Percentiles rank a stretch among this genome's conserved stretches.
These are phyloP conservation scores for Diplogasteroides magnus DNA, from an alignment of 1,140 invertebrate species.

Conservation along the genomic window DNA sequence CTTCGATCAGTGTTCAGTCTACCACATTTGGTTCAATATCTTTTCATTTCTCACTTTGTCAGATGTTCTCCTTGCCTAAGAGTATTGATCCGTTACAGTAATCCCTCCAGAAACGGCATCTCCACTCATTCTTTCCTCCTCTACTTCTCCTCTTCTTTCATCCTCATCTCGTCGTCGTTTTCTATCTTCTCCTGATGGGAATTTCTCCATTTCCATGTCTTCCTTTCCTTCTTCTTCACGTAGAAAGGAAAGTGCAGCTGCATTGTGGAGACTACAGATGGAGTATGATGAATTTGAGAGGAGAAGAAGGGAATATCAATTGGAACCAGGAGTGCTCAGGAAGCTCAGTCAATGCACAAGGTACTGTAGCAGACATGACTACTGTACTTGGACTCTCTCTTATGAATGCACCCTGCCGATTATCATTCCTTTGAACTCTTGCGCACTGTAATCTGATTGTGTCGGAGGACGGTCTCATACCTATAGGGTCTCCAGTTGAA, in stretches of 20 bases:
- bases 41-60: too few relatives aligned
- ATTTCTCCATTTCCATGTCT: not conserved
- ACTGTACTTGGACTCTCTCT: too few relatives aligned
- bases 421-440: too few relatives aligned
- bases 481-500: too few relatives aligned
- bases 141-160: not conserved
- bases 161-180: not conserved
- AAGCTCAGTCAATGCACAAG: not conserved
- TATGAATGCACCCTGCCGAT: too few relatives aligned
- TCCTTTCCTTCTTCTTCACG: not conserved
- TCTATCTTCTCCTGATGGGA: not conserved
- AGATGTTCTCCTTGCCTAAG: not conserved
- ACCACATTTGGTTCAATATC: too few relatives aligned
- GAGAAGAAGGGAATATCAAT: not conserved
- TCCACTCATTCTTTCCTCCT: not conserved
- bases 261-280: not conserved
- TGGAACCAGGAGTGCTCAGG: not conserved
- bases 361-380: too few relatives aligned
- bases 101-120: not conserved
- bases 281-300: not conserved
- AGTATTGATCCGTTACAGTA: not conserved
- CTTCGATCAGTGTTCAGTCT: too few relatives aligned
- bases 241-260: not conserved
- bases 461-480: too few relatives aligned
- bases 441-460: too few relatives aligned